Base-by-base conservation (phyloP, 2,113 vertebrate genomes). In the Callopanchax toddi region DNA sequence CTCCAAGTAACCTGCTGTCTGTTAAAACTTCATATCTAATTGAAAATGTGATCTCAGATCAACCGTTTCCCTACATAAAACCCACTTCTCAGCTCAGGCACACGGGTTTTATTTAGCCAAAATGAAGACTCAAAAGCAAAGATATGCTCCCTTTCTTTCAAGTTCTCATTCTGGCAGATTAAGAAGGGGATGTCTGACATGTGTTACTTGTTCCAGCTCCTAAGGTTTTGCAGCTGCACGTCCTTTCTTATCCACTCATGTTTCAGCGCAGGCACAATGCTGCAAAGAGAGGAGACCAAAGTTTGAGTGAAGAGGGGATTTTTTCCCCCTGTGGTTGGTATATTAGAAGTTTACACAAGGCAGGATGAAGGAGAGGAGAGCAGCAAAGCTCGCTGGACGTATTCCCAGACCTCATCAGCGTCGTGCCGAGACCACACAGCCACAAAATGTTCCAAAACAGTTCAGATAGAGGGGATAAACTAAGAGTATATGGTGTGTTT, bases 291-390 rank as follows among this genome's bases (percentile, higher is more conserved):
- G 39, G 44, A 67, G 50, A 54, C 44, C n/a, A 55, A 68, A 34
- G 32, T 26, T 20, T 23, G 60, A 76, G 58, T 60, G 51, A 66
- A 58, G 51, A 63, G 55, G 74, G 77, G 55, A 25, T 29, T 82
- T 83, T 84, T 69, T 82, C 8, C 79, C 56, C 37, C 40, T 57
- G 37, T 55, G 60, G 25, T 76, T 65, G 40, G 72, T 74, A 69
- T 74, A 81, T 75, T 79, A 72, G 71, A 78, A 82, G 74, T 71
- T 67, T 58, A 84, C 81, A 84, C 74, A 69, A 66, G 60, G 56
- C 84, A 55, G 65, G 79, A 81, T 73, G 70, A 74, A 67, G 75
- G 59, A 64, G 62, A 9, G 18, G 57, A 69, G 81, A 18, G 60
- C 66, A 44, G 72, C 45, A 16, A 61, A 66, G 79, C 67, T 75